Evolutionary conservation across 23 tunicate species (phyloP).

Genomic region (Ciona savignyi): DNA sequence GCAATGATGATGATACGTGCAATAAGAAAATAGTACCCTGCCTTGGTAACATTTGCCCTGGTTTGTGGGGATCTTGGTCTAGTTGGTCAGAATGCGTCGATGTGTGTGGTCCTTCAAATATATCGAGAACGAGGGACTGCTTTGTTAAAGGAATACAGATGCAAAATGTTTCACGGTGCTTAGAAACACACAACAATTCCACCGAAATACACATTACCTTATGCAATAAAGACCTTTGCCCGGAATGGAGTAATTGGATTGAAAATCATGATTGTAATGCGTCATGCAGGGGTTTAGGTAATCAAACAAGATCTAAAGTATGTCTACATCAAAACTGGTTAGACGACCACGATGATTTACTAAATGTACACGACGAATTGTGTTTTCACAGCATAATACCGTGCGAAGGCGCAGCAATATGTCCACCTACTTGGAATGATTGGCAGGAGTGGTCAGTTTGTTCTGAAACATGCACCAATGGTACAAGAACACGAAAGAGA

Average conservation of each 20-base stretch:
- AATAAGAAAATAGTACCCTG: not conserved
- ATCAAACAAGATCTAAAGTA: slow-evolving; percentile 1
- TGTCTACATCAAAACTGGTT: slow-evolving; percentile 4
- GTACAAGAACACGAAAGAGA: not conserved
- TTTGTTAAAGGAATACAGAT: not conserved
- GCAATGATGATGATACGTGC: not conserved
- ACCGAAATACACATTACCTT: not conserved
- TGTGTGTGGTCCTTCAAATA: slow-evolving; percentile 11
- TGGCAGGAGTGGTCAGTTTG: slow-evolving; percentile 4
- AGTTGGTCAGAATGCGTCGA: slow-evolving; percentile 26
- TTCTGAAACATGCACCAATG: not conserved
- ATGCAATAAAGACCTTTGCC: slow-evolving; percentile 24
- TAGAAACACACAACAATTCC: not conserved
- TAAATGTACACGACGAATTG: not conserved
- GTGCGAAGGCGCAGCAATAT: slow-evolving; percentile 17
- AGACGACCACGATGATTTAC: not conserved
- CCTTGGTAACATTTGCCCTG: slow-evolving; percentile 12
- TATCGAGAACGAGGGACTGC: slow-evolving; percentile 9
- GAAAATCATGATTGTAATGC: slow-evolving; percentile 11
- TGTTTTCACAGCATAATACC: not conserved
- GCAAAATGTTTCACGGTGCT: slow-evolving; percentile 4
- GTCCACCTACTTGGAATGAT: slow-evolving; percentile 13
- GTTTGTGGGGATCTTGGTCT: slow-evolving; percentile 24
- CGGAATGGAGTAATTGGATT: slow-evolving; percentile 21
- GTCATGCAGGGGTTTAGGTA: slow-evolving; percentile 7